These are phyloP conservation scores for Beroe ovata DNA, from an alignment of 37 sponge, comb jelly and placozoan species.

Conservation along the genomic window DNA sequence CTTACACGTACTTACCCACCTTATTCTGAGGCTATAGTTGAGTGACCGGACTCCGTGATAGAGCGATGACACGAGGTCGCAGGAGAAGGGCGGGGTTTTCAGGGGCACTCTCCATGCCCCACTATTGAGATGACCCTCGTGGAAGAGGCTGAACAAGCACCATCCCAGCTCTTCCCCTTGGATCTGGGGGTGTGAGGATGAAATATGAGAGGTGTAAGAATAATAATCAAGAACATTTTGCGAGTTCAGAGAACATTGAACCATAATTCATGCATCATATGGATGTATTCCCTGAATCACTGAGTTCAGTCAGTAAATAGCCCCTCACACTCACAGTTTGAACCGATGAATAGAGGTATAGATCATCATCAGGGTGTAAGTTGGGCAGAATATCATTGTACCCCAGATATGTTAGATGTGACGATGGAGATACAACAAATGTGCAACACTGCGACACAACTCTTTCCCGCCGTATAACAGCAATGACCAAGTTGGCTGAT, in stretches of 20 bases:
- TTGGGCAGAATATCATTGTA: conserved; percentile 34
- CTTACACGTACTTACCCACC: too few species aligned
- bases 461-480: neutral
- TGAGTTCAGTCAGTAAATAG: too few species aligned
- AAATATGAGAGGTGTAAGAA: too few species aligned
- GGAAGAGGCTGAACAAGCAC: conserved; percentile 48
- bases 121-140: conserved; percentile 1
- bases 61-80: conserved; percentile 8
- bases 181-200: too few species aligned
- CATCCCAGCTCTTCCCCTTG: conserved; percentile 64
- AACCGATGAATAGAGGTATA: neutral
- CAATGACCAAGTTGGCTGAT: conserved; percentile 7
- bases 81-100: conserved; percentile 40
- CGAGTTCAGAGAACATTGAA: too few species aligned
- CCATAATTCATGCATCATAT: too few species aligned
- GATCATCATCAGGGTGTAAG: neutral
- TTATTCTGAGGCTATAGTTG: conserved; percentile 51
- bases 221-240: too few species aligned
- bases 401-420: conserved; percentile 46
- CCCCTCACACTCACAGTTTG: neutral
- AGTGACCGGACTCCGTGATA: conserved; percentile 46
- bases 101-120: conserved; percentile 49
- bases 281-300: too few species aligned
- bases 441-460: conserved; percentile 17
- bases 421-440: conserved; percentile 9